Evolutionary conservation across 2,113 vertebrate genomes (phyloP).

Genomic region (Cyanoramphus novaezelandiae): DNA sequence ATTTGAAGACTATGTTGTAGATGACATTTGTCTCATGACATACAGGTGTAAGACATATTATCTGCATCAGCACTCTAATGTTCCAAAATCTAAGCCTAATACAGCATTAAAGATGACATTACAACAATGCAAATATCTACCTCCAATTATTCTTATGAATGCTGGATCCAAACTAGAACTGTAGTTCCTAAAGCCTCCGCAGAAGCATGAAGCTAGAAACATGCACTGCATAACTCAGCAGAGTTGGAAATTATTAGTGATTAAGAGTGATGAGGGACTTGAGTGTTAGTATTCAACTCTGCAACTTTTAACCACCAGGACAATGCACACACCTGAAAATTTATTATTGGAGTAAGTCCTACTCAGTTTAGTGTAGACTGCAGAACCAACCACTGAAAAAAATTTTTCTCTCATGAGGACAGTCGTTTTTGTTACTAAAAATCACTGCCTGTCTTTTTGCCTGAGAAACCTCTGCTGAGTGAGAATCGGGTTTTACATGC

Average conservation of each 20-base stretch:
- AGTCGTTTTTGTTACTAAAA: not conserved
- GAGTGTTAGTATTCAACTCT: not conserved
- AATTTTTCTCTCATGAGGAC: not conserved
- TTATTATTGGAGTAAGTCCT: not conserved
- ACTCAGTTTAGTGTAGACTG: not conserved
- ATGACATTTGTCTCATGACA: not conserved
- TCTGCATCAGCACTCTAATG: not conserved
- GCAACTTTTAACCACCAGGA: not conserved
- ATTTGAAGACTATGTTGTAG: not conserved
- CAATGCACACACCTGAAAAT: not conserved
- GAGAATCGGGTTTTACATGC: not conserved
- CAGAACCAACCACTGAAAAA: not conserved
- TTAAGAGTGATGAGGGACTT: not conserved
- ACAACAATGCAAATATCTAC: not conserved
- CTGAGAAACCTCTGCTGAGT: not conserved
- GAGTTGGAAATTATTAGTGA: not conserved
- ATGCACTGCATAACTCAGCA: accelerated
- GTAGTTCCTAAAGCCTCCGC: not conserved
- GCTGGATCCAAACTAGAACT: not conserved
- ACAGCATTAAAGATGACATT: not conserved
- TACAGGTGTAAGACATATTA: not conserved
- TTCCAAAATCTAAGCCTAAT: not conserved
- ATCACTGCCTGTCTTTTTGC: not conserved
- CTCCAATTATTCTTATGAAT: not conserved
- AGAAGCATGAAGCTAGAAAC: accelerated